Evolutionary conservation across 2,113 vertebrate genomes (phyloP).

Genomic region (Paratilapia polleni): DNA sequence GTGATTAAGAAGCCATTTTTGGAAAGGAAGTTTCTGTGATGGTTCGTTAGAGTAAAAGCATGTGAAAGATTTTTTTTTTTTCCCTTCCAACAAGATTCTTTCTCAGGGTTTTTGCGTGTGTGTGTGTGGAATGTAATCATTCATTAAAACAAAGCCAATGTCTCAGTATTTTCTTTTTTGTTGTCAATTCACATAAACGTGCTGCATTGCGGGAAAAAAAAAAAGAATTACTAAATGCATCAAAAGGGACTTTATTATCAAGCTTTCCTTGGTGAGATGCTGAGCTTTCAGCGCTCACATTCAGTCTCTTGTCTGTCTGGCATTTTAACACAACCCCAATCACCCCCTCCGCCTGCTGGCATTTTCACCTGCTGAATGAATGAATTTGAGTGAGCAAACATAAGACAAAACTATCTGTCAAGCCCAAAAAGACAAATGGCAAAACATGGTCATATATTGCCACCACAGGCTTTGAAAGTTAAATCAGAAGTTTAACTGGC

Average conservation of each 20-base stretch:
- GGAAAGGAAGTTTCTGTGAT: constrained; percentile 11
- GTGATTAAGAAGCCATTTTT: constrained; percentile 27
- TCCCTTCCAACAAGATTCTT: background rate
- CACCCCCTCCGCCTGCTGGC: background rate
- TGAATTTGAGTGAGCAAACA: background rate
- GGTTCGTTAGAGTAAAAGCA: constrained; percentile 14
- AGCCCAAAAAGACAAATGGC: background rate
- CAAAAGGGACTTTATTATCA: background rate
- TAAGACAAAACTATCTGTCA: background rate
- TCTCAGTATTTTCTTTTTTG: background rate
- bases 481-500: background rate
- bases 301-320: background rate
- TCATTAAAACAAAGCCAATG: constrained; percentile 14
- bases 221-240: background rate
- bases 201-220: background rate
- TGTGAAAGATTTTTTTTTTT: background rate
- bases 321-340: background rate
- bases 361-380: constrained; percentile 1
- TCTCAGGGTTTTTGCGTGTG: background rate
- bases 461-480: background rate
- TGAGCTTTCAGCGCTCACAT: background rate
- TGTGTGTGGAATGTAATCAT: background rate
- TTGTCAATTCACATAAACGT: background rate
- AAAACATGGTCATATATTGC: background rate
- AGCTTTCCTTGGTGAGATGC: background rate